A percentile compares a stretch with the other conserved stretches of the same genome.
phyloP scores from a whole-genome alignment of 2,113 vertebrate species.

The Gallinago jamesoni region DNA sequence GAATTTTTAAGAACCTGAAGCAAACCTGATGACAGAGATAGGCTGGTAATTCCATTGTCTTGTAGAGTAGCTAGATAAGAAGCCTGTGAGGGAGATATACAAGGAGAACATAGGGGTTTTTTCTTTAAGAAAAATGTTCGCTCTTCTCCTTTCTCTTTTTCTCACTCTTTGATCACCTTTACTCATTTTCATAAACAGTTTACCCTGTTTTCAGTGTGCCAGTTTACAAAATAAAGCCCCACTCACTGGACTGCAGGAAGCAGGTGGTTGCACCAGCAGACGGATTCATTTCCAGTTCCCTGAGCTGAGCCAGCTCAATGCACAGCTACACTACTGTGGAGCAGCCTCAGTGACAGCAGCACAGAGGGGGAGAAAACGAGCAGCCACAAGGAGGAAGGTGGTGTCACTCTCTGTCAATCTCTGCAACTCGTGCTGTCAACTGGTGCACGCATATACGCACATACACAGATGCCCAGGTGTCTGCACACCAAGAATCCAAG shows the following conservation, averaged over 20 bases:
- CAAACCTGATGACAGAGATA: not conserved
- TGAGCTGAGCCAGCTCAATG: rapidly evolving
- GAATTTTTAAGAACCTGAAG: not conserved
- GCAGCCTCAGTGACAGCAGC: not conserved
- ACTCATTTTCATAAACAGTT: not conserved
- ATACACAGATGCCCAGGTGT: no score
- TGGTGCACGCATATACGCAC: rapidly evolving
- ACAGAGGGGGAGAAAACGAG: rapidly evolving
- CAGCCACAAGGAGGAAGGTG: not conserved
- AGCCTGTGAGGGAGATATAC: not conserved
- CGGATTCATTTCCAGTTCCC: not conserved
- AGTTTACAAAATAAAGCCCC: not conserved
- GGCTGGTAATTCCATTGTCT: not conserved
- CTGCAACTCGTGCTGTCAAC: not conserved
- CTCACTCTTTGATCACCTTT: not conserved
- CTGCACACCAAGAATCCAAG: not conserved
- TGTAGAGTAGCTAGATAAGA: not conserved
- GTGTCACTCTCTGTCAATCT: not conserved
- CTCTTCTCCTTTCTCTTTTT: not conserved
- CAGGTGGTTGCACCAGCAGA: not conserved
- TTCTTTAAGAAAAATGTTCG: not conserved
- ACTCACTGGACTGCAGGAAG: no score
- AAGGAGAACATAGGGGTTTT: rapidly evolving
- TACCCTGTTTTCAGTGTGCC: not conserved
- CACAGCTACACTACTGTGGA: not conserved